phyloP scores from a whole-genome alignment of 2,113 vertebrate genomes.

The Nibea coibor region DNA sequence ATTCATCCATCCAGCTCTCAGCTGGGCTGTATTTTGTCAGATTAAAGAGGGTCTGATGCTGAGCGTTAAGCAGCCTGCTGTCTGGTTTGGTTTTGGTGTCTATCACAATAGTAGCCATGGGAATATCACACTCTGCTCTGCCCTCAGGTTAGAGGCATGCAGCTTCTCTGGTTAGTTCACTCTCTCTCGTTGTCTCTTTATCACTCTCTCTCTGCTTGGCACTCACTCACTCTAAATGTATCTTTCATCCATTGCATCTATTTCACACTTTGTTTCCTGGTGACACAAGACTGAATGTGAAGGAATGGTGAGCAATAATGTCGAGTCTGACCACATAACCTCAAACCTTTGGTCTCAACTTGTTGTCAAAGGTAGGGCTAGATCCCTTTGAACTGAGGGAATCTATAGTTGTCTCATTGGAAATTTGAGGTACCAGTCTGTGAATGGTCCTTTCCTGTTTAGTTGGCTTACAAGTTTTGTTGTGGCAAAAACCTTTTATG shows the following conservation, averaged over 20 bases:
- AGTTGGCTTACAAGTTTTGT: not conserved
- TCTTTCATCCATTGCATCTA: constrained; percentile 1
- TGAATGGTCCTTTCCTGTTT: not conserved
- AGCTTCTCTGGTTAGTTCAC: constrained; percentile 21
- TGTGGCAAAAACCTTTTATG: not conserved
- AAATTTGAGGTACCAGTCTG: not conserved
- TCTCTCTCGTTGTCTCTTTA: not conserved
- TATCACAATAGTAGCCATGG: constrained; percentile 52
- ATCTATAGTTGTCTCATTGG: not conserved
- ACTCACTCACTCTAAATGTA: not conserved
- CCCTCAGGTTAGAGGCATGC: constrained; percentile 49
- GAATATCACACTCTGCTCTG: constrained; percentile 51
- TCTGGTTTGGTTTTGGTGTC: constrained; percentile 54
- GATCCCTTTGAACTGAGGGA: too few species aligned
- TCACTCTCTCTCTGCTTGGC: constrained; percentile 16
- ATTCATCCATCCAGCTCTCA: constrained; percentile 38
- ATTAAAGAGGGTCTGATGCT: constrained; percentile 61
- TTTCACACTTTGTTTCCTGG: not conserved
- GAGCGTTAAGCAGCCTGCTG: constrained; percentile 61
- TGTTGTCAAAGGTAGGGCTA: not conserved
- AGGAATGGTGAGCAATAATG: not conserved
- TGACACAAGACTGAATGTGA: not conserved
- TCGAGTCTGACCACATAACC: not conserved
- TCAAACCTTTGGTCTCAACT: not conserved
- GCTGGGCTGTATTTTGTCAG: constrained; percentile 51